Evolutionary conservation across 1,140 invertebrate genomes (phyloP).

Genomic region (Leptopilina clavipes): DNA sequence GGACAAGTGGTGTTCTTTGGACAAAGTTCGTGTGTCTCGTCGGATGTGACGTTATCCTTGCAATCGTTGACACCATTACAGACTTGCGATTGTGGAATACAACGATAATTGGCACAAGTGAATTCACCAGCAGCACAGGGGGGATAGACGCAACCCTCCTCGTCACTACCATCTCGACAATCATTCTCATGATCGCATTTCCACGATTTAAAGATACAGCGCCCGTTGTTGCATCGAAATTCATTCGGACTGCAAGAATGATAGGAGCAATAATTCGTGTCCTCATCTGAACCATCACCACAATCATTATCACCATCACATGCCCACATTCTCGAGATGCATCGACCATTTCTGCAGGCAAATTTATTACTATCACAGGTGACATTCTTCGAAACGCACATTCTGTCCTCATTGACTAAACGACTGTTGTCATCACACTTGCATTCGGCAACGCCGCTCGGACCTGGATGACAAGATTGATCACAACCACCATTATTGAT

Average conservation of each 20-base stretch:
- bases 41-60: slow-evolving; percentile 93
- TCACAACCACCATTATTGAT: slow-evolving; percentile 97
- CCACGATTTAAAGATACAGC: slow-evolving; percentile 97
- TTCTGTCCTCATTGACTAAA: slow-evolving; percentile 92
- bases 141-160: slow-evolving; percentile 92
- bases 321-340: slow-evolving; percentile 96
- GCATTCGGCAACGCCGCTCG: slow-evolving; percentile 89
- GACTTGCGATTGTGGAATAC: slow-evolving; percentile 89
- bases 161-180: slow-evolving; percentile 94
- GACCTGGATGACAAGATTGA: slow-evolving; percentile 93
- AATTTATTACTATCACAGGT: slow-evolving; percentile 94
- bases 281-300: slow-evolving; percentile 95
- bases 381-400: slow-evolving; percentile 91
- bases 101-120: slow-evolving; percentile 93
- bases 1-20: slow-evolving; percentile 91
- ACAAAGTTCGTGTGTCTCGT: slow-evolving; percentile 91
- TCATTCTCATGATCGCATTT: slow-evolving; percentile 97
- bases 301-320: slow-evolving; percentile 98
- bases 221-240: slow-evolving; percentile 94
- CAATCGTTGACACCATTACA: slow-evolving; percentile 97
- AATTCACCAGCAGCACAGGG: slow-evolving; percentile 94
- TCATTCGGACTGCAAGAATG: slow-evolving; percentile 95
- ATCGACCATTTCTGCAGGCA: slow-evolving; percentile 94
- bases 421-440: slow-evolving; percentile 90
- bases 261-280: slow-evolving; percentile 92